A percentile compares a stretch with the other conserved stretches of the same genome.
These are phyloP conservation scores for Dromococcyx pavoninus DNA, from an alignment of 2,797 vertebrate species.

Conservation along the genomic window DNA sequence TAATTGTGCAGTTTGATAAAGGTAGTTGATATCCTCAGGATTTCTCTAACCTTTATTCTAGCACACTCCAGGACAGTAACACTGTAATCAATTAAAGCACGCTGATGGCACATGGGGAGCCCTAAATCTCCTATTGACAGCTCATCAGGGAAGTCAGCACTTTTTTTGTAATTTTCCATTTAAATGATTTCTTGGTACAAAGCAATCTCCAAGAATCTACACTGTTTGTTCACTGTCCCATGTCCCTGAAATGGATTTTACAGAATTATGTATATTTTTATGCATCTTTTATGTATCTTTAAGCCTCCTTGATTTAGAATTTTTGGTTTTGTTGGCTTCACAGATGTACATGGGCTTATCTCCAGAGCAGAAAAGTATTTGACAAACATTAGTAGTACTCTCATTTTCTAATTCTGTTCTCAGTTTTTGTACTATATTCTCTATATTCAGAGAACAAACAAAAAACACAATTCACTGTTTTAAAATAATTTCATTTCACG, in stretches of 20 bases:
- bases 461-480: not conserved
- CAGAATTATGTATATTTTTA: not conserved
- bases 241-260: not conserved
- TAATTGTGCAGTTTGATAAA: slow-evolving; percentile 71
- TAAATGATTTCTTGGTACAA: slow-evolving; percentile 16
- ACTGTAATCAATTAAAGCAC: slow-evolving; percentile 39
- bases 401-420: not conserved
- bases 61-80: slow-evolving; percentile 56
- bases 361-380: not conserved
- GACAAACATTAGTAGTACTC: not conserved
- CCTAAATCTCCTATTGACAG: slow-evolving; percentile 65
- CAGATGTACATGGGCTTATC: not conserved
- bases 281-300: not conserved
- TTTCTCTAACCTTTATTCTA: slow-evolving; percentile 76
- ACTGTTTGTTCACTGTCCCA: not conserved
- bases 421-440: not conserved
- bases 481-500: slow-evolving; percentile 28
- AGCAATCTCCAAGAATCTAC: not conserved
- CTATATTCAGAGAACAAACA: not conserved
- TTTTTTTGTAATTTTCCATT: slow-evolving; percentile 47
- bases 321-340: not conserved
- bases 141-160: slow-evolving; percentile 32
- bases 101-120: slow-evolving; percentile 39
- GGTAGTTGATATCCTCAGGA: slow-evolving; percentile 74
- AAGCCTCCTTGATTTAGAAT: not conserved